These are phyloP conservation scores for Meles meles DNA, from an alignment of 2,113 vertebrate genomes.

Conservation along the genomic window DNA sequence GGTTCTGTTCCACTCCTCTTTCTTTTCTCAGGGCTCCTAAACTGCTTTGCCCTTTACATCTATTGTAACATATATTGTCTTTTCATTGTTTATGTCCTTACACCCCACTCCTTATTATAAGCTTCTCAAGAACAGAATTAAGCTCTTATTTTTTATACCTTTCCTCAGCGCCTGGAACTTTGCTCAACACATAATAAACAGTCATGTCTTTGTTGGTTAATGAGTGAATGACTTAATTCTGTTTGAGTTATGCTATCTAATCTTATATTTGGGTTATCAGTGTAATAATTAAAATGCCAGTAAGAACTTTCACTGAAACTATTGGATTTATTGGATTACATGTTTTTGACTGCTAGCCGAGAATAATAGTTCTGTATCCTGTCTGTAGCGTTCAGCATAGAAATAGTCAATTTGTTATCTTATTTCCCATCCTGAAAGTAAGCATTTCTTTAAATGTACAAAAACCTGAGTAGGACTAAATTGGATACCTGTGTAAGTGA, in stretches of 20 bases:
- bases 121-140: not conserved
- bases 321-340: not conserved
- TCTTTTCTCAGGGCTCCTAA: not conserved
- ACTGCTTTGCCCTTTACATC: not conserved
- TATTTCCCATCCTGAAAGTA: conserved; percentile 42
- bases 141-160: not conserved
- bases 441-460: conserved; percentile 32
- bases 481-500: not conserved
- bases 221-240: not conserved
- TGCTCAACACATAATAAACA: not conserved
- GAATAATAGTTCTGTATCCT: not conserved
- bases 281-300: conserved; percentile 56
- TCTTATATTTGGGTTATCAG: not conserved
- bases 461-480: not conserved
- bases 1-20: not conserved
- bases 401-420: not conserved
- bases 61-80: not conserved
- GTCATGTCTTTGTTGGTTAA: not conserved
- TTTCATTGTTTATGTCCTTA: not conserved
- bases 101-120: not conserved
- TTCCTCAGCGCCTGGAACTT: not conserved
- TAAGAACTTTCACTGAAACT: not conserved
- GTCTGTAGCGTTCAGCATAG: not conserved
- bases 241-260: not conserved
- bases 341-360: conserved; percentile 4